Base-by-base conservation (phyloP, 1,140 invertebrate genomes). In the Zaprionus ornatus region DNA sequence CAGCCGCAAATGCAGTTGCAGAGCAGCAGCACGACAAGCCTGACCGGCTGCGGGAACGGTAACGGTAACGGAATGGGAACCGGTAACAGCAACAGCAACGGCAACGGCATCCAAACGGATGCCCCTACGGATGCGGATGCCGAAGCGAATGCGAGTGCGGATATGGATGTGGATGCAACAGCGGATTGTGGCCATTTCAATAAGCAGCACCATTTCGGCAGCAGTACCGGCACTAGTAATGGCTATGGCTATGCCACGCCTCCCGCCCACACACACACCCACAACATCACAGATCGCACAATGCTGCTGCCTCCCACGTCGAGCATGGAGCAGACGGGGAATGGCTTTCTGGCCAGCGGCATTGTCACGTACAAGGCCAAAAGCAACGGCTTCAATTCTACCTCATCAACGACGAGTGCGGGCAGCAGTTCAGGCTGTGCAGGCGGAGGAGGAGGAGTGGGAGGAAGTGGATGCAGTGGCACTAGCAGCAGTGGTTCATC, bases 311-410 rank as follows among this genome's bases (percentile, higher is more conserved):
- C 71, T 25, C 23, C 63, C 23, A n/a, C 59, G 15, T 17, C 56
- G 50, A 23, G 5, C 5, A 10, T 6, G 21, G 63, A 48, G 40
- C 64, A 37, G 17, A 23, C 23, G 23, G 29, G 42, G 12, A 73
- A 72, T 52, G 61, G 60, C 0, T 71, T 71, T 72, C 56, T 65
- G 57, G 48, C 69, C 70, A 60, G 37, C 67, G 74, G 74, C 80
- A 81, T 84, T 76, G 85, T 88, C 84, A 91, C 80, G 80, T 83
- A 87, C 83, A 88, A 91, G 71, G 64, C 66, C 13, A 88, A 84
- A 84, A 64, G 67, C 55, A 91, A 88, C 73, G 81, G 73, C 42
- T 77, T 66, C 37, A 72, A 78, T 64, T 78, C 70, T 57, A 75
- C 79, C 57, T 85, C 83, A 80, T 88, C 84, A 79, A 82, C 68